Evolutionary conservation across 2,113 vertebrate species (phyloP).

Genomic region (Takifugu bimaculatus): DNA sequence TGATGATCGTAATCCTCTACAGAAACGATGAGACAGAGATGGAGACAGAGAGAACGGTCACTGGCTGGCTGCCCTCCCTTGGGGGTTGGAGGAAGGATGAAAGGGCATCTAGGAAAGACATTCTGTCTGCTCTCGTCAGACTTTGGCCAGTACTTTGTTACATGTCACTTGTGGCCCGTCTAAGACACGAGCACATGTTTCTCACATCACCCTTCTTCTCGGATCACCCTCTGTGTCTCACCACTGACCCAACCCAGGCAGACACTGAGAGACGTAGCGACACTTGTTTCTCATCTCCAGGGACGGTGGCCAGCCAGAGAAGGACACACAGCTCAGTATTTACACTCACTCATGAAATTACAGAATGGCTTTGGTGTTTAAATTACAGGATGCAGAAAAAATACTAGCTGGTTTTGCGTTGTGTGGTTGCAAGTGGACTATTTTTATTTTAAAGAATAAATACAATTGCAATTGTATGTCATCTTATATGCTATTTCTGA

Average conservation of each 20-base stretch:
- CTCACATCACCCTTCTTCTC: conserved; percentile 40
- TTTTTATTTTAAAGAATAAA: not conserved
- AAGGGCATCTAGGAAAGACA: conserved; percentile 43
- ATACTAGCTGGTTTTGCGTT: no score
- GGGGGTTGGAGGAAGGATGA: conserved; percentile 41
- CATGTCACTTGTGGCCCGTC: conserved; percentile 53
- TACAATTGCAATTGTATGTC: not conserved
- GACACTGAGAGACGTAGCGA: conserved; percentile 45
- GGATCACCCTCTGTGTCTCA: conserved; percentile 42
- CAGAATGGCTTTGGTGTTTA: not conserved
- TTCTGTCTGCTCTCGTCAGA: conserved; percentile 55
- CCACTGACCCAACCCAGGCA: conserved; percentile 29
- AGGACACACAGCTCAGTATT: not conserved
- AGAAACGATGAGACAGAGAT: conserved; percentile 49
- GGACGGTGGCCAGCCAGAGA: not conserved
- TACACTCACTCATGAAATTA: not conserved
- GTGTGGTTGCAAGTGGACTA: no score
- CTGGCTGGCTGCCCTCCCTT: conserved; percentile 57
- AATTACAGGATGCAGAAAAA: no score
- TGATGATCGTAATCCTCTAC: conserved; percentile 58
- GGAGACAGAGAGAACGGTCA: conserved; percentile 54
- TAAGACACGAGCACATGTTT: conserved; percentile 34
- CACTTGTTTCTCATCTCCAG: conserved; percentile 16
- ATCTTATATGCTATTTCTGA: not conserved
- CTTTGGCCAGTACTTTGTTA: conserved; percentile 48